Base-by-base conservation (phyloP, 2,888 invertebrate species). In the Chloroclystis v-ata region DNA sequence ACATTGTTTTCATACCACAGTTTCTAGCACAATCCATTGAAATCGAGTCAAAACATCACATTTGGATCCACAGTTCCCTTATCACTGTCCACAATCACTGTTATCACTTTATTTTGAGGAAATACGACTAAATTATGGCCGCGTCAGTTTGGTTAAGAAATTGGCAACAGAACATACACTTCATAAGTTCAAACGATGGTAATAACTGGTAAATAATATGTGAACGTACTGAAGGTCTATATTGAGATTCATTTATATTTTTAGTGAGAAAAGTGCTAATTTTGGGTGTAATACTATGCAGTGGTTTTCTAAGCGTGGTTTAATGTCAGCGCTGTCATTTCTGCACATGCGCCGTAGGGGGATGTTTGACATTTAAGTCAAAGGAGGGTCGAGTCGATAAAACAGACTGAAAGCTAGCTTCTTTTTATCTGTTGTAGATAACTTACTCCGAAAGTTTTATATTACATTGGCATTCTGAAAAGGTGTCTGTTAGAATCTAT, bases 281-380 rank as follows among this genome's bases (percentile, higher is more conserved):
- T 72, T 72, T 49, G 63, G 65, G 63, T 67, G 70, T 66, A 73
- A 71, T 72, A 65, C 66, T 75, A 69, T 58, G 65, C 70, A 68
- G 74, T 73, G 72, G 71, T 72, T 72, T 76, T 69, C 60, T 67
- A 72, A 73, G 80, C 79, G 80, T 78, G 78, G 71, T 68, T 71
- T 60, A 72, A 70, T 78, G 75, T 71, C 76, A 77, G 67, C 63
- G 64, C 67, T 83, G 85, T 80, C 83, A 83, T 65, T 68, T 48
- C 54, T 48, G 52, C 69, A 67, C 82, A 81, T 83, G 84, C 84
- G 83, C 78, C 58, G 16, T 67, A 25, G 35, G 44, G 13, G 20
- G 48, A 32, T 44, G 63, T 76, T 71, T 81, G 82, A 81, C 76
- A 80, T 60, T 59, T 60, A 59, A 68, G 68, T 65, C 58, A 56